phyloP scores from a whole-genome alignment of 2,888 invertebrate species.

The Eugnorisma glareosa region DNA sequence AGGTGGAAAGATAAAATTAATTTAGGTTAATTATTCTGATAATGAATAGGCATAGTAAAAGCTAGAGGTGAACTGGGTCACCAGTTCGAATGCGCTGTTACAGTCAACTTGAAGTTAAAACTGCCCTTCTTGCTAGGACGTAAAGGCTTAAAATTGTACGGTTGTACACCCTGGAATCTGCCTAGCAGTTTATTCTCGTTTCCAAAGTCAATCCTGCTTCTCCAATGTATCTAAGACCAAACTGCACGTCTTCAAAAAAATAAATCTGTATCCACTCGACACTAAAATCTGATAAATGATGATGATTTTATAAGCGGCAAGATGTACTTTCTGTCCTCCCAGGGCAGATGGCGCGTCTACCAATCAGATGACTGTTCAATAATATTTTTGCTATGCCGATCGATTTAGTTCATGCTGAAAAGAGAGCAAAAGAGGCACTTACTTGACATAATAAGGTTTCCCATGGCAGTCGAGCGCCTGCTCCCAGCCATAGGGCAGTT shows the following conservation, averaged over 20 bases:
- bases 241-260: too few relatives aligned
- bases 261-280: too few relatives aligned
- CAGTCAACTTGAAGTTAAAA: background rate
- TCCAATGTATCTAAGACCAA: background rate
- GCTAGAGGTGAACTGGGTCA: background rate
- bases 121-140: background rate
- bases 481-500: conserved; percentile 97
- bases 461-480: conserved; percentile 95
- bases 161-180: background rate
- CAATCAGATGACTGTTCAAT: too few relatives aligned
- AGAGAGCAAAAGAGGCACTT: too few relatives aligned
- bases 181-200: background rate
- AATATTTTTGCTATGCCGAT: background rate
- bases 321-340: background rate
- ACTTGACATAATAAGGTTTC: conserved; percentile 95
- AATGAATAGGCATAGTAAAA: background rate
- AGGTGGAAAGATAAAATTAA: conserved; percentile 29
- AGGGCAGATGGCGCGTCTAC: background rate
- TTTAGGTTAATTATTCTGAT: background rate
- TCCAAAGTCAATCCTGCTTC: background rate
- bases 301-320: background rate
- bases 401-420: background rate
- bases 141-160: background rate
- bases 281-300: background rate
- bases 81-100: background rate